phyloP scores from a whole-genome alignment of 2,797 vertebrate species.

The Peromyscus eremicus region DNA sequence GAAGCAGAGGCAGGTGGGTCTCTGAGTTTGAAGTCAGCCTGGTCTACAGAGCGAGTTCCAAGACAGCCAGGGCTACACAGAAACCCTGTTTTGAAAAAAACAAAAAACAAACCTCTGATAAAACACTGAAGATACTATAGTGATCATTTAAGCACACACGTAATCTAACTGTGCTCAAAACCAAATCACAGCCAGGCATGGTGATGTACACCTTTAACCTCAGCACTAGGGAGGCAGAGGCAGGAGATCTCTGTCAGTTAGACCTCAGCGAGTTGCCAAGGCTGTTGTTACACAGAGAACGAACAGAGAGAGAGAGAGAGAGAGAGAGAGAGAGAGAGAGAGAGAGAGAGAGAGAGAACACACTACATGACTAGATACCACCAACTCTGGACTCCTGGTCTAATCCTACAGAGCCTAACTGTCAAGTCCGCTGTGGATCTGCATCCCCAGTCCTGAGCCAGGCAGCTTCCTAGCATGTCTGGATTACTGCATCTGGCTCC shows the following conservation, averaged over 20 bases:
- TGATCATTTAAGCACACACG: background rate
- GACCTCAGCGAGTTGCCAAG: too few relatives aligned
- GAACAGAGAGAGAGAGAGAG: too few relatives aligned
- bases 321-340: too few relatives aligned
- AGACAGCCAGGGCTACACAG: background rate
- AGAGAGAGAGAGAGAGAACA: background rate
- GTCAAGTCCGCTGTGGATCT: background rate
- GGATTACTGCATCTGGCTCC: background rate
- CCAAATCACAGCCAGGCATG: background rate
- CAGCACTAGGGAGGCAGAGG: background rate
- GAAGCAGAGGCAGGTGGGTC: background rate
- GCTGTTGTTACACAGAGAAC: too few relatives aligned
- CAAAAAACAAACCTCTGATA: background rate
- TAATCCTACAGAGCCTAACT: background rate
- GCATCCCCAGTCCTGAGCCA: background rate
- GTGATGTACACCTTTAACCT: background rate
- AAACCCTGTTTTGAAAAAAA: background rate
- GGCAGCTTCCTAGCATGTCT: background rate
- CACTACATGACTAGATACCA: background rate
- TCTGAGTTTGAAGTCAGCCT: background rate
- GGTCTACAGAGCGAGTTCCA: background rate
- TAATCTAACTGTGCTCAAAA: background rate
- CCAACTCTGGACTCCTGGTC: background rate
- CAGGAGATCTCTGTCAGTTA: background rate
- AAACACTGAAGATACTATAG: background rate